phyloP scores from a whole-genome alignment of 2,113 vertebrate species.

The Amblyopsis rosae region DNA sequence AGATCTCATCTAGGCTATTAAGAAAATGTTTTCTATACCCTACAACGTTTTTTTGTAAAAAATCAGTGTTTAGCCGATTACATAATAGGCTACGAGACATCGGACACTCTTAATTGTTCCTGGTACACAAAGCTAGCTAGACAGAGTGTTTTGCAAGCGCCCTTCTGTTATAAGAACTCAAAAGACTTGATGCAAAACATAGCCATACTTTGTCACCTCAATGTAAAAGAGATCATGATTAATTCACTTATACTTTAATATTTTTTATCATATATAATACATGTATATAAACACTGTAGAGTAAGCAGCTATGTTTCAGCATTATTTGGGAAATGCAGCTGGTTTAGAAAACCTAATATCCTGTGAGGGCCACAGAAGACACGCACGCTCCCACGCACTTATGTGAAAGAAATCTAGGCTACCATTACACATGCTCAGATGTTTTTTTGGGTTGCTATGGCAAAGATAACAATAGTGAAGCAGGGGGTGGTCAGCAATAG shows the following conservation, averaged over 20 bases:
- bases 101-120: slow-evolving; percentile 36
- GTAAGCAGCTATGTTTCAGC: background rate
- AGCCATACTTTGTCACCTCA: background rate
- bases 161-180: too few species aligned
- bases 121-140: slow-evolving; percentile 14
- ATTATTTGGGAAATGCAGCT: slow-evolving; percentile 15
- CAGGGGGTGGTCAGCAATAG: slow-evolving; percentile 38
- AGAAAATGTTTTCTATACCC: too few species aligned
- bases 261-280: background rate
- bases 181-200: slow-evolving; percentile 3
- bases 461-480: slow-evolving; percentile 62
- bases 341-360: slow-evolving; percentile 16
- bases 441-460: slow-evolving; percentile 72
- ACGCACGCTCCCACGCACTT: slow-evolving; percentile 25
- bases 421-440: slow-evolving; percentile 46
- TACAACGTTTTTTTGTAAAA: background rate
- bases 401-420: slow-evolving; percentile 24
- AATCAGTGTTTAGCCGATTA: slow-evolving; percentile 32
- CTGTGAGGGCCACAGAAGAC: slow-evolving; percentile 25
- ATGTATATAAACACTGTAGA: too few species aligned
- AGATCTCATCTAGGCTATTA: background rate
- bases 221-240: slow-evolving; percentile 21
- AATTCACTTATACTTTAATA: slow-evolving; percentile 3
- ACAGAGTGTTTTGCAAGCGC: background rate
- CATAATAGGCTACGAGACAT: slow-evolving; percentile 37